Conservation (phyloP, 2,888 invertebrate genomes). For the Cremastobaeus sp. region DNA sequence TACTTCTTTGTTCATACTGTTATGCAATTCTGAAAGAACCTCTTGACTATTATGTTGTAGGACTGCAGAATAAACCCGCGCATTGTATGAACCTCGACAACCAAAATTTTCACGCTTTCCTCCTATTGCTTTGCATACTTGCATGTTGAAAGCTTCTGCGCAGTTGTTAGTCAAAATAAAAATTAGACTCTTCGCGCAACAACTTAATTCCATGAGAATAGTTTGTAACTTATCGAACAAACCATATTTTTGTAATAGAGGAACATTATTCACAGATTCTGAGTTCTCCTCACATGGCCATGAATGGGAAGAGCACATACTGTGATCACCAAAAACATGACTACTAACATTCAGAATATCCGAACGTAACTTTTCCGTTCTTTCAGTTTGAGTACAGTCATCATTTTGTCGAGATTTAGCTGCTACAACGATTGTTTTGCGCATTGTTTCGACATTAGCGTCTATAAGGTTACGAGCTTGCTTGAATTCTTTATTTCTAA, state of each 20-base stretch:
- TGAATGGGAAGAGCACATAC: too few species aligned
- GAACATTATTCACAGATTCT: background rate
- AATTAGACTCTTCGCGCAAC: background rate
- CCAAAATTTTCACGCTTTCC: slow-evolving; percentile 29
- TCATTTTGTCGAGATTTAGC: background rate
- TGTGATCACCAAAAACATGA: background rate
- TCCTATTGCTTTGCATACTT: slow-evolving; percentile 21
- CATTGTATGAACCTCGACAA: background rate
- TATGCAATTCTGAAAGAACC: background rate
- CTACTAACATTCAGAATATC: background rate
- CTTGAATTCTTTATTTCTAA: background rate
- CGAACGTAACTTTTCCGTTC: background rate
- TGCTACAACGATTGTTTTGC: background rate
- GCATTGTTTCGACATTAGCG: background rate
- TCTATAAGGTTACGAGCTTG: background rate
- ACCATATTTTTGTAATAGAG: background rate
- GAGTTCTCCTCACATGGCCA: background rate
- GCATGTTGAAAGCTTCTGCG: slow-evolving; percentile 16
- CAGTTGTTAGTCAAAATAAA: slow-evolving; percentile 18
- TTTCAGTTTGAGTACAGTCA: background rate
- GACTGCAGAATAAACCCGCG: background rate
- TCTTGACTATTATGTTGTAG: background rate
- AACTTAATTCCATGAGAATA: background rate
- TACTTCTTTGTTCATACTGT: background rate
- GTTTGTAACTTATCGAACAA: background rate